Base-by-base conservation (phyloP, 64 coral and sea anemone species). In the Platygyra sinensis region DNA sequence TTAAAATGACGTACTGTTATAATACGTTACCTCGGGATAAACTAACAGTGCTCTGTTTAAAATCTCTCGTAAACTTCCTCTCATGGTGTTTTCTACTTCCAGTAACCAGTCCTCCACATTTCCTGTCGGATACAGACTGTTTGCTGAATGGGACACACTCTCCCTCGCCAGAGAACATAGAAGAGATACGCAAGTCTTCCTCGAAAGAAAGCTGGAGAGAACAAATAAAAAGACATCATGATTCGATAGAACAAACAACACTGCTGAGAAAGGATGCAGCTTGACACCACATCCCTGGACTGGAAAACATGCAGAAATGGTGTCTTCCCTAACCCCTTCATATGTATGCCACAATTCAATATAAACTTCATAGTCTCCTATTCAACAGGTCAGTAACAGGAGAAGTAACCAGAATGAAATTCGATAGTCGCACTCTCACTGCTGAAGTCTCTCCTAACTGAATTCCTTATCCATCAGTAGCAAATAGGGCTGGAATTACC, bases 101-200 rank as follows among this genome's bases (percentile, higher is more conserved):
- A 99, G 67, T 19, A 99, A 64, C 97, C 97, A 99, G 88, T 99
- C 97, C 88, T 99, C 97, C 3, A 99, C 97, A 65, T 99, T 99
- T 13, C 97, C 97, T 20, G 94, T 93, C 7, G 97, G 97, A 50
- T 93, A 99, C n/a, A 99, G 77, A 8, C 76, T 24, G 55, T 95
- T n/a, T 93, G 73, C 91, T 93, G 57, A 99, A 99, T 6, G 94
- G 87, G 14, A 99, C 97, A 72, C 92, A 90, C 72, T 99, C 97
- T 25, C 97, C 97, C 30, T 99, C 97, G 12, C 94, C 94, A 64
- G 97, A 99, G 69, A 95, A 99, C 97, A 99, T 99, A 55, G 91
- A 92, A 1, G 97, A 99, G 73, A 99, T 99, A 60, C 97, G 94
- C 12, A 99, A 85, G 57, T 99, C 97, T 62, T 99, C 97, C 87